Evolutionary conservation across 2,797 vertebrate species (phyloP).

Genomic region (Pangasius sanitwongsei): DNA sequence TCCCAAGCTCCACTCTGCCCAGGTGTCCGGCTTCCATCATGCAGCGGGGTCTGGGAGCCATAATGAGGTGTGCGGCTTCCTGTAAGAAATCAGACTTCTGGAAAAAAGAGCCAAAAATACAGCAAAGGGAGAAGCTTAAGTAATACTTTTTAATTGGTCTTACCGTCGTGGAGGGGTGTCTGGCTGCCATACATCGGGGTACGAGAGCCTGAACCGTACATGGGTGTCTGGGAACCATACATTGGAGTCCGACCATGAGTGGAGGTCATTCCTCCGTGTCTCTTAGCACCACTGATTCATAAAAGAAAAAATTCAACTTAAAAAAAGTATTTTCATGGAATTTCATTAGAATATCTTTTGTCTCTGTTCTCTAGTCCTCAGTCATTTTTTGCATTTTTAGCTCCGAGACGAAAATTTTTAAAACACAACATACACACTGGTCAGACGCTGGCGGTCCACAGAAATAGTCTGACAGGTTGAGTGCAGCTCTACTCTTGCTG

Average conservation of each 20-base stretch:
- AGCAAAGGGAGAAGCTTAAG: background rate
- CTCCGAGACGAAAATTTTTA: background rate
- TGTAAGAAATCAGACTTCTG: slow-evolving; percentile 47
- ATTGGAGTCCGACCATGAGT: slow-evolving; percentile 87
- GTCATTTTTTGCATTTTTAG: background rate
- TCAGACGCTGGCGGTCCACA: slow-evolving; percentile 89
- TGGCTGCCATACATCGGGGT: slow-evolving; percentile 95
- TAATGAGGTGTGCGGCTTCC: slow-evolving; percentile 93
- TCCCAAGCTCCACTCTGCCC: slow-evolving; percentile 97
- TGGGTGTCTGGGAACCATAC: slow-evolving; percentile 92
- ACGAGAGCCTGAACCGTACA: slow-evolving; percentile 90
- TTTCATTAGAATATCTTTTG: background rate
- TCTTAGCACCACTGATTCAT: slow-evolving; percentile 79
- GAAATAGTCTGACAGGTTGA: slow-evolving; percentile 98
- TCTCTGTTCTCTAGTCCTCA: background rate
- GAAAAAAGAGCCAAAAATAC: background rate
- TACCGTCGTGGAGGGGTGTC: slow-evolving; percentile 91
- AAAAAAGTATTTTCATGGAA: too few relatives aligned
- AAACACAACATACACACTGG: slow-evolving; percentile 82
- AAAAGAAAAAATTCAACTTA: background rate
- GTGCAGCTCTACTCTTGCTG: slow-evolving; percentile 90
- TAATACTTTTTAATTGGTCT: slow-evolving; percentile 48
- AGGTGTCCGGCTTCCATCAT: slow-evolving; percentile 92
- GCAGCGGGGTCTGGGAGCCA: slow-evolving; percentile 90
- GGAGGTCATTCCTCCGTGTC: slow-evolving; percentile 82